A percentile compares a stretch with the other conserved stretches of the same genome.
These are phyloP conservation scores for Sebastes cheni DNA, from an alignment of 2,797 vertebrate species.

Conservation along the genomic window DNA sequence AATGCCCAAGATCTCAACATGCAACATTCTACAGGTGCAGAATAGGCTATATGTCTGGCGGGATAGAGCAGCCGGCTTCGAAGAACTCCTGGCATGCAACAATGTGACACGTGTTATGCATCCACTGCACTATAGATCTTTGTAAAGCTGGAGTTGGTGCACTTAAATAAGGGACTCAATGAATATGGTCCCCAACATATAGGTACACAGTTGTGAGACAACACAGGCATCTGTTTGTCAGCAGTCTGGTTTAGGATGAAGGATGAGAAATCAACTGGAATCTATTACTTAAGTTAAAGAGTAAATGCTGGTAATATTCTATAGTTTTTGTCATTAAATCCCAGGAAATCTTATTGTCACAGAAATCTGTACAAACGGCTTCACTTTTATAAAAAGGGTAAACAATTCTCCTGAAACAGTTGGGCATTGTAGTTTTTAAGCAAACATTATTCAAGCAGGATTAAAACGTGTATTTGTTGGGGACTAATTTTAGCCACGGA, in stretches of 20 bases:
- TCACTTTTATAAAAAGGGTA: background rate
- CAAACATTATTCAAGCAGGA: background rate
- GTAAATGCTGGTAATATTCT: background rate
- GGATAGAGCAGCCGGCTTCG: slow-evolving; percentile 24
- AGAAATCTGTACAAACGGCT: background rate
- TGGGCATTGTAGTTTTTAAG: background rate
- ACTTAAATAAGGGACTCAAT: slow-evolving; percentile 5
- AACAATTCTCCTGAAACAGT: background rate
- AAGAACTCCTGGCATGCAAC: slow-evolving; percentile 61
- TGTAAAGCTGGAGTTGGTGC: background rate
- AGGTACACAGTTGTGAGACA: background rate
- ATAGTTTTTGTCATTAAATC: background rate
- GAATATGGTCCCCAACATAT: background rate
- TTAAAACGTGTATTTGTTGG: background rate
- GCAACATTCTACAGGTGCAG: slow-evolving; percentile 39
- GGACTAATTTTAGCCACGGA: background rate
- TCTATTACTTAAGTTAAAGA: background rate
- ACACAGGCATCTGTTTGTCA: background rate
- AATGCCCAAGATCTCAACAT: slow-evolving; percentile 23
- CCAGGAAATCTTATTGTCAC: background rate
- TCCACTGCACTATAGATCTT: slow-evolving; percentile 58
- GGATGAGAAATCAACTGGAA: background rate
- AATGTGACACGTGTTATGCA: slow-evolving; percentile 50
- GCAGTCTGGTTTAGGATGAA: background rate
- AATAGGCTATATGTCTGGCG: slow-evolving; percentile 13